Evolutionary conservation across 2,797 vertebrate species (phyloP).

Genomic region (Leptoclinus maculatus): DNA sequence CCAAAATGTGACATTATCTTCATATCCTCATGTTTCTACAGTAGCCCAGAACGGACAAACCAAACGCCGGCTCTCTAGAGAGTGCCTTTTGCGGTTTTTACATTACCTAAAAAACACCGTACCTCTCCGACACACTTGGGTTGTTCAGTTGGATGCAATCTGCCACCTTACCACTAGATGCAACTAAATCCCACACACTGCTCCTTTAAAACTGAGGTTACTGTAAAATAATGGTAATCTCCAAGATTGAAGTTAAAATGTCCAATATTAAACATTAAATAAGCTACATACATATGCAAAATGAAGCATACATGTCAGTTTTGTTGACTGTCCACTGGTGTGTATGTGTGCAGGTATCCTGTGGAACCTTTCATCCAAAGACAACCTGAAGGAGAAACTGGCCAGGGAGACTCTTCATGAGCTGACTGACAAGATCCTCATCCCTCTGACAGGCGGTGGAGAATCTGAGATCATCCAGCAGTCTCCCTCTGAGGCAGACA

Average conservation of each 20-base stretch:
- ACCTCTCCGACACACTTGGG: too few species aligned
- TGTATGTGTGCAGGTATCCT: slow-evolving; percentile 88
- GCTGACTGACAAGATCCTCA: slow-evolving; percentile 88
- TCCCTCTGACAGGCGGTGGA: slow-evolving; percentile 80
- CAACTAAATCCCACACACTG: background rate
- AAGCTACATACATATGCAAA: background rate
- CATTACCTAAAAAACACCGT: background rate
- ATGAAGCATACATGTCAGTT: background rate
- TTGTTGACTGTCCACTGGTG: background rate
- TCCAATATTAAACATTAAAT: background rate
- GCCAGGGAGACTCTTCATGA: slow-evolving; percentile 86
- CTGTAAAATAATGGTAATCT: background rate
- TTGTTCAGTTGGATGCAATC: too few species aligned
- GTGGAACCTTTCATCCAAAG: slow-evolving; percentile 98
- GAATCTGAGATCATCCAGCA: slow-evolving; percentile 73
- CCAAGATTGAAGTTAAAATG: background rate
- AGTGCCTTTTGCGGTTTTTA: background rate
- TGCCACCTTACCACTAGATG: too few species aligned
- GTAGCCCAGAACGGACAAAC: background rate
- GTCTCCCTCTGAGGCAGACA: slow-evolving; percentile 88
- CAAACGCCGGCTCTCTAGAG: too few species aligned
- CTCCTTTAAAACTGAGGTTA: background rate
- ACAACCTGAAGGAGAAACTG: slow-evolving; percentile 91
- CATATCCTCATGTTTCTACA: background rate
- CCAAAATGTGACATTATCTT: too few species aligned